Evolutionary conservation across 2,113 vertebrate species (phyloP).

Genomic region (Seriola quinqueradiata): DNA sequence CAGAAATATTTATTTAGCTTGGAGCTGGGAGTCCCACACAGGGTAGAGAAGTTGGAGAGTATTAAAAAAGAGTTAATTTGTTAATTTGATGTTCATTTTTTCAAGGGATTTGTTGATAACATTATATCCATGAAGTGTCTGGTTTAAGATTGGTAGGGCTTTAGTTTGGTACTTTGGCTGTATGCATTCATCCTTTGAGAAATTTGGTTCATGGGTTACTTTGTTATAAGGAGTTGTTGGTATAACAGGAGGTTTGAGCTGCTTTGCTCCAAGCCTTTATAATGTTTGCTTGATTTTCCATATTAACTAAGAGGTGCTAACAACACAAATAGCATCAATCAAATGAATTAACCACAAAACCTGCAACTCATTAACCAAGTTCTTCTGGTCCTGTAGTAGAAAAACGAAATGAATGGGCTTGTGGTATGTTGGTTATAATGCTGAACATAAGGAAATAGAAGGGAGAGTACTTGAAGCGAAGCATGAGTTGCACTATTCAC

Average conservation of each 20-base stretch:
- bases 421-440: neutral
- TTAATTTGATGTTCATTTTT: neutral
- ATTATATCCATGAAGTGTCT: neutral
- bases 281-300: neutral
- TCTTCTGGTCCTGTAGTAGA: neutral
- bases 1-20: neutral
- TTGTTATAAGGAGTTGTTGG: neutral
- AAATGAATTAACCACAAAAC: neutral
- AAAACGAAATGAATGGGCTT: neutral
- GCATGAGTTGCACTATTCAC: conserved; percentile 16
- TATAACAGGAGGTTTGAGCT: neutral
- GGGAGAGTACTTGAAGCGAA: neutral
- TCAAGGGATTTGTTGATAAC: neutral
- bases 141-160: neutral
- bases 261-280: neutral
- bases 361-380: conserved; percentile 17
- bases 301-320: neutral
- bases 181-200: neutral
- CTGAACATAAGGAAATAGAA: neutral
- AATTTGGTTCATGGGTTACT: conserved; percentile 21
- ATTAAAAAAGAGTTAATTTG: too few relatives aligned
- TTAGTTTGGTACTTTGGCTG: neutral
- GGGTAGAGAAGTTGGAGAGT: neutral
- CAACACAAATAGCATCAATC: neutral
- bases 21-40: neutral